These are phyloP conservation scores for Tursiops truncatus DNA, from an alignment of 2,113 vertebrate species.

Conservation along the genomic window DNA sequence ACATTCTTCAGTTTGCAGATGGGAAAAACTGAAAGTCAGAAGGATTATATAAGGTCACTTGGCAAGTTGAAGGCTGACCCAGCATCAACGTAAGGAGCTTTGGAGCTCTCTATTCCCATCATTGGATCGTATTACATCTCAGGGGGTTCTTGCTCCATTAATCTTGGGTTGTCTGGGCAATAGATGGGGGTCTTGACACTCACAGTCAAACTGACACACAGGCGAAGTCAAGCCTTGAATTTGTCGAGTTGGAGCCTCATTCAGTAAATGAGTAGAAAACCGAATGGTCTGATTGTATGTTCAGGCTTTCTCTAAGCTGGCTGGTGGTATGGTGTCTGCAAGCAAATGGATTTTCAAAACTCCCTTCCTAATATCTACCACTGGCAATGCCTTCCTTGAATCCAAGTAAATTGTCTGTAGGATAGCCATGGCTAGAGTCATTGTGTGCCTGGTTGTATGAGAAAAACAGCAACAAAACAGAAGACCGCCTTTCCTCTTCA, in stretches of 20 bases:
- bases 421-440: background rate
- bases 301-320: background rate
- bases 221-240: background rate
- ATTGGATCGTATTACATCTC: background rate
- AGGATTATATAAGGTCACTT: conserved; percentile 67
- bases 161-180: background rate
- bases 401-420: background rate
- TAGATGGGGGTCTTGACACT: background rate
- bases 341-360: background rate
- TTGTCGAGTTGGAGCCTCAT: background rate
- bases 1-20: conserved; percentile 60
- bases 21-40: conserved; percentile 46
- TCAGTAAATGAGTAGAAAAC: background rate
- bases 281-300: background rate
- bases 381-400: background rate
- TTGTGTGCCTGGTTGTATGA: background rate
- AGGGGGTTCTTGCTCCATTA: background rate
- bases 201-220: background rate
- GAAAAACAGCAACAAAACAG: background rate
- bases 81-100: background rate
- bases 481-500: background rate
- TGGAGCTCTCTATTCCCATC: background rate
- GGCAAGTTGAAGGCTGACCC: conserved; percentile 33
- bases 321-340: background rate
- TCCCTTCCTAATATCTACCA: background rate